phyloP scores from a whole-genome alignment of 2,113 vertebrate species.

The Protobothrops mucrosquamatus region DNA sequence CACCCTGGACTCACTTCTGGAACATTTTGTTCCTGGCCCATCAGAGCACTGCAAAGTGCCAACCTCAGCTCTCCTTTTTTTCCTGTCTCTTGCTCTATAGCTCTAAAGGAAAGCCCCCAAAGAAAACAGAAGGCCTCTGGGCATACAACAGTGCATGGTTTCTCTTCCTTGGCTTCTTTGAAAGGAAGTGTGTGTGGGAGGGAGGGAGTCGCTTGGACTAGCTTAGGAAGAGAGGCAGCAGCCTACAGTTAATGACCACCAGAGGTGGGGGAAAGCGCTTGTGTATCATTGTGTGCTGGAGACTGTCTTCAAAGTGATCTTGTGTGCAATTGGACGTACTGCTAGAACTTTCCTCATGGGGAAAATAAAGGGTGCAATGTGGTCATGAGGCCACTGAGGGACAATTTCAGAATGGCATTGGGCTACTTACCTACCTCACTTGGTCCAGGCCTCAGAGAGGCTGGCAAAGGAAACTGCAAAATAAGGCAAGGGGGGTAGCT shows the following conservation, averaged over 20 bases:
- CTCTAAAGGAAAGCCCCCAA: background rate
- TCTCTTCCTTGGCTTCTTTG: background rate
- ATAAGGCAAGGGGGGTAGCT: background rate
- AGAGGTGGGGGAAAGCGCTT: background rate
- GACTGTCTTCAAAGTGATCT: background rate
- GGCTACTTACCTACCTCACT: background rate
- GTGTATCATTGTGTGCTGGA: background rate
- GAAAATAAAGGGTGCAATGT: background rate
- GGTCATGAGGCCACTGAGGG: background rate
- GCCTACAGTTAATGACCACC: background rate
- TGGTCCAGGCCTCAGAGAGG: background rate
- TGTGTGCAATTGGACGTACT: background rate
- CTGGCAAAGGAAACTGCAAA: conserved; percentile 29
- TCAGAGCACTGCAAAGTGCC: background rate
- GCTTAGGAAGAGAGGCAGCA: background rate
- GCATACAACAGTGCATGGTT: conserved; percentile 2
- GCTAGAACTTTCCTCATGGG: background rate
- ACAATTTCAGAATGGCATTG: background rate
- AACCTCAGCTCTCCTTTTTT: background rate
- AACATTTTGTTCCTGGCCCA: conserved; percentile 25
- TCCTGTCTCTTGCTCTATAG: background rate
- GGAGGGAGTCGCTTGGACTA: background rate
- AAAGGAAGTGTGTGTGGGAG: background rate
- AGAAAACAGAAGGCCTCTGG: background rate
- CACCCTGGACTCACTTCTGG: conserved; percentile 1